Conservation (phyloP, 2,888 invertebrate species). For the Phalera bucephala region DNA sequence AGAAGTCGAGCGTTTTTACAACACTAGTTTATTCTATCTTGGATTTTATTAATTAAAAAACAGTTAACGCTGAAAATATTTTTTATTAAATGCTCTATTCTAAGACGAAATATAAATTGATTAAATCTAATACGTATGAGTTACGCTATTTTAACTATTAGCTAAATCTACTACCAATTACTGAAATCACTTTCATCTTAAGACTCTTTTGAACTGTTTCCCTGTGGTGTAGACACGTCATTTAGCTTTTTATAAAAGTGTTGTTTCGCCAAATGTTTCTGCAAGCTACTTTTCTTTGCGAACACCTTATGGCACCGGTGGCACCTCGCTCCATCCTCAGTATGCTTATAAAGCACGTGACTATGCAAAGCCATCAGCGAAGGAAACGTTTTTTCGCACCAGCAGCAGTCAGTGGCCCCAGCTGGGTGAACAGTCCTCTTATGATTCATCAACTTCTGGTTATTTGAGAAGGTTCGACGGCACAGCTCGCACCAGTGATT, state of each 20-base stretch:
- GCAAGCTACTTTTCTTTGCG: slow-evolving; percentile 32
- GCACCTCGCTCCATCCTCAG: slow-evolving; percentile 39
- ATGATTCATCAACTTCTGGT: slow-evolving; percentile 50
- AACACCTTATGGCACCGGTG: slow-evolving; percentile 47
- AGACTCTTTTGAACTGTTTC: too few relatives aligned
- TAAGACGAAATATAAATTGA: too few relatives aligned
- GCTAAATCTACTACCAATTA: too few relatives aligned
- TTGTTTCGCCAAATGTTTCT: slow-evolving; percentile 41
- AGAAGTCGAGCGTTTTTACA: too few relatives aligned
- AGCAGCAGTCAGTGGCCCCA: slow-evolving; percentile 41
- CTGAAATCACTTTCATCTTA: too few relatives aligned
- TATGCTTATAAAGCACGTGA: slow-evolving; percentile 52
- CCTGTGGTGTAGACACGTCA: too few relatives aligned
- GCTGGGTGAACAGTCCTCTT: slow-evolving; percentile 45
- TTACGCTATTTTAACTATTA: too few relatives aligned
- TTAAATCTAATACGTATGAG: too few relatives aligned
- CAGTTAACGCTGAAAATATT: too few relatives aligned
- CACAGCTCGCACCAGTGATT: slow-evolving; percentile 50
- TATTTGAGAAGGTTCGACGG: slow-evolving; percentile 47
- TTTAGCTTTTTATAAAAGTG: slow-evolving; percentile 31
- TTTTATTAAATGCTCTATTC: too few relatives aligned
- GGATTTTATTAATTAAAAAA: too few relatives aligned
- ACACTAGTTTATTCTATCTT: too few relatives aligned
- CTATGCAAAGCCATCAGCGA: slow-evolving; percentile 47
- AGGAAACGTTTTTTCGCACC: slow-evolving; percentile 43